Percentiles rank a stretch among this genome's conserved stretches.
phyloP scores from a whole-genome alignment of 2,113 vertebrate genomes.

The Penelope pileata region DNA sequence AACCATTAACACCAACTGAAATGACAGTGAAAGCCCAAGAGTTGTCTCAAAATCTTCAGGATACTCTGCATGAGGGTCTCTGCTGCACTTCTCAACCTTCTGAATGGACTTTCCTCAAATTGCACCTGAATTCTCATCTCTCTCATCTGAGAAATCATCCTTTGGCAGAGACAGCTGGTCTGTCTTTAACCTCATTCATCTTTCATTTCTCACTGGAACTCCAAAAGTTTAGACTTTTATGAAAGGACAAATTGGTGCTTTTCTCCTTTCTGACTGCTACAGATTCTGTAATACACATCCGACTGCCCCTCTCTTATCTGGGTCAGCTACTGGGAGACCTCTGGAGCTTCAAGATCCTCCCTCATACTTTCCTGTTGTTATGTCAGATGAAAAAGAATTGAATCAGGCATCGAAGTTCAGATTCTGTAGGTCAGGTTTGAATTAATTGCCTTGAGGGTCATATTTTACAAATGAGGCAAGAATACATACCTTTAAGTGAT shows the following conservation, averaged over 20 bases:
- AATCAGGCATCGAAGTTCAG: conserved; percentile 46
- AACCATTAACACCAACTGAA: background rate
- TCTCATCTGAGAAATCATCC: conserved; percentile 18
- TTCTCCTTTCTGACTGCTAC: conserved; percentile 26
- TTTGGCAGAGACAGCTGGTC: background rate
- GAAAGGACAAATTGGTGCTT: conserved; percentile 8
- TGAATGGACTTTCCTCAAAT: background rate
- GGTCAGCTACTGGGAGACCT: conserved; percentile 55
- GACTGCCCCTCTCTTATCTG: conserved; percentile 11
- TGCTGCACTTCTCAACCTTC: background rate
- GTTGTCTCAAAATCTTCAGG: background rate
- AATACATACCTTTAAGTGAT: conserved; percentile 56
- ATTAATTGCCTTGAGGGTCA: conserved; percentile 60
- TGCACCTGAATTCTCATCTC: background rate
- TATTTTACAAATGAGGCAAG: conserved; percentile 57
- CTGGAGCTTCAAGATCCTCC: conserved; percentile 16
- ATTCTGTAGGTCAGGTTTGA: conserved; percentile 65
- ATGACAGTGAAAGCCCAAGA: background rate
- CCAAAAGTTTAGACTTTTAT: conserved; percentile 34
- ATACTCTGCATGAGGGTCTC: background rate
- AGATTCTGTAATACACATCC: conserved; percentile 29
- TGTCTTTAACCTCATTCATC: conserved; percentile 1
- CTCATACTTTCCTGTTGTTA: conserved; percentile 45
- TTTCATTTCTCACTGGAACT: conserved; percentile 15
- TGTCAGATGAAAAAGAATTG: conserved; percentile 43